A percentile compares a stretch with the other conserved stretches of the same genome.
phyloP scores from a whole-genome alignment of 2,113 vertebrate species.

The Gorsachius goisagi region DNA sequence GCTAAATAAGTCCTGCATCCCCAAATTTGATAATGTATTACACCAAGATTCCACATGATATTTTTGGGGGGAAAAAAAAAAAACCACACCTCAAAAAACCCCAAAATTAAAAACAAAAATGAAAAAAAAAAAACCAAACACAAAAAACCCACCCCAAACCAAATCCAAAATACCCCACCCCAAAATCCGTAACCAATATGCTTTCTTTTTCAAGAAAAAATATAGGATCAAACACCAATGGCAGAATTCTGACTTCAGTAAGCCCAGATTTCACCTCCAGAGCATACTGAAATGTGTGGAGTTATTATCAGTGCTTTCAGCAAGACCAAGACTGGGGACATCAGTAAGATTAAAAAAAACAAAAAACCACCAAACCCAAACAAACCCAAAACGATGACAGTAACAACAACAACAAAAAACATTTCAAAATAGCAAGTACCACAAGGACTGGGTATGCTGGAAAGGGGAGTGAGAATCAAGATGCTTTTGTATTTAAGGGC shows the following conservation, averaged over 20 bases:
- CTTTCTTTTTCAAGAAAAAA: background rate
- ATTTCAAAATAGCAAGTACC: background rate
- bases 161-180: too few species aligned
- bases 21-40: background rate
- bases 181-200: background rate
- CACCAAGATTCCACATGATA: background rate
- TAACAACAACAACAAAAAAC: too few species aligned
- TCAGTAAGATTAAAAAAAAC: background rate
- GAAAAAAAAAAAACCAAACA: too few species aligned
- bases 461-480: background rate
- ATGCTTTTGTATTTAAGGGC: background rate
- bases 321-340: background rate
- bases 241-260: background rate
- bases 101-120: too few species aligned
- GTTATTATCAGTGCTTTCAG: background rate
- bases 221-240: fast-evolving
- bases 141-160: too few species aligned
- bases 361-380: fast-evolving
- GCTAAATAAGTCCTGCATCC: background rate
- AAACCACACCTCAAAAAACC: too few species aligned
- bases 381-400: too few species aligned
- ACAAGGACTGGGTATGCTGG: background rate
- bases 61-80: background rate
- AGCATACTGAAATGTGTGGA: background rate
- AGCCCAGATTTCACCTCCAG: background rate